phyloP scores from a whole-genome alignment of 2,113 vertebrate genomes.

The Beaufortia kweichowensis region DNA sequence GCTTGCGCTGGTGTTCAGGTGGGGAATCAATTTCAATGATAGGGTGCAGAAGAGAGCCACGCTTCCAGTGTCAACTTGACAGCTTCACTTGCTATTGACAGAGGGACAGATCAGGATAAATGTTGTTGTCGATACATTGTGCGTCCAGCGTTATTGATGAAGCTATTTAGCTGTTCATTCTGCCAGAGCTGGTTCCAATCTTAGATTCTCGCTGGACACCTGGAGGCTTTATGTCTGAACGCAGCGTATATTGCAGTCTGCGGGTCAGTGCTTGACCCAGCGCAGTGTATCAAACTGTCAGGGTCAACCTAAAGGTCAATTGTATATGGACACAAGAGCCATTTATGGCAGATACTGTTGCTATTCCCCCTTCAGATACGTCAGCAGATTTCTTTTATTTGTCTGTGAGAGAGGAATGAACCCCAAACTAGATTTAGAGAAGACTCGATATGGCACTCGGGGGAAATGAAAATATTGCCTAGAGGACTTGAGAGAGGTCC shows the following conservation, averaged over 20 bases:
- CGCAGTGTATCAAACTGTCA: slow-evolving; percentile 35
- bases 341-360: not conserved
- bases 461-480: no score
- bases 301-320: slow-evolving; percentile 43
- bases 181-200: slow-evolving; percentile 53
- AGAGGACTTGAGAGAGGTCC: no score
- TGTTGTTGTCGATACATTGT: slow-evolving; percentile 68
- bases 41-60: slow-evolving; percentile 50
- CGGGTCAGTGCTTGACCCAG: slow-evolving; percentile 30
- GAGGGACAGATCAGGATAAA: slow-evolving; percentile 76
- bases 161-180: slow-evolving; percentile 67
- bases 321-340: not conserved
- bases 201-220: slow-evolving; percentile 50
- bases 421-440: no score
- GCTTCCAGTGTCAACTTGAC: slow-evolving; percentile 50
- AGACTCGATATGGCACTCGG: no score
- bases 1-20: slow-evolving; percentile 42
- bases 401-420: not conserved
- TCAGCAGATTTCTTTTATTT: not conserved
- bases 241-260: slow-evolving; percentile 1
- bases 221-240: slow-evolving; percentile 32
- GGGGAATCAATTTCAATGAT: slow-evolving; percentile 62
- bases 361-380: not conserved
- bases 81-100: slow-evolving; percentile 75
- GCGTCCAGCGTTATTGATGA: slow-evolving; percentile 73